phyloP scores from a whole-genome alignment of 1,140 invertebrate species.

The Ganaspis sp. region DNA sequence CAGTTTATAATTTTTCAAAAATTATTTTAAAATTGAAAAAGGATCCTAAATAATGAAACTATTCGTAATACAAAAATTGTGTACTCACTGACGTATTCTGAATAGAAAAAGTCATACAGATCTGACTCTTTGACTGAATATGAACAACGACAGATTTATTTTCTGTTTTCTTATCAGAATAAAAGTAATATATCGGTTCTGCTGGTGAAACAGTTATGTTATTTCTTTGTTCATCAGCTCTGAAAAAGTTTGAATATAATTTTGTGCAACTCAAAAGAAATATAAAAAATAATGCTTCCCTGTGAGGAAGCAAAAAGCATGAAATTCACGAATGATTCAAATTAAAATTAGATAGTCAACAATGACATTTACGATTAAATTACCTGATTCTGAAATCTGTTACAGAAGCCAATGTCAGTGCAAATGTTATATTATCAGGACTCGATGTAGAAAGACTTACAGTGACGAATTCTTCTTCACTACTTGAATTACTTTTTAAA shows the following conservation, averaged over 20 bases:
- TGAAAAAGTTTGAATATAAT: conserved; percentile 35
- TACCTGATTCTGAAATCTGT: conserved; percentile 74
- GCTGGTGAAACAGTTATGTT: conserved; percentile 56
- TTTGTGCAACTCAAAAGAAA: too few relatives aligned
- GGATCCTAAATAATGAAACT: neutral
- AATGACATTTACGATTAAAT: too few relatives aligned
- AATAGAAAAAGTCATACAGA: conserved; percentile 78
- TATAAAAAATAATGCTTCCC: too few relatives aligned
- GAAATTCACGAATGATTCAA: too few relatives aligned
- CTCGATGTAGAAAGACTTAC: conserved; percentile 77
- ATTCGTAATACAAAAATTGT: too few relatives aligned
- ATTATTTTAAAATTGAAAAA: neutral
- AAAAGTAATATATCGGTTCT: conserved; percentile 76
- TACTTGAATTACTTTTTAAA: conserved; percentile 63
- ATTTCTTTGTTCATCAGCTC: conserved; percentile 41
- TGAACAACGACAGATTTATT: conserved; percentile 74
- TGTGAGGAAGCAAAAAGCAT: too few relatives aligned
- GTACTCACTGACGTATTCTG: conserved; percentile 77
- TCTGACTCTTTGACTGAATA: conserved; percentile 73
- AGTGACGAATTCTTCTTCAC: conserved; percentile 70
- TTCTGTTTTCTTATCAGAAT: conserved; percentile 68
- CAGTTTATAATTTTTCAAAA: neutral
- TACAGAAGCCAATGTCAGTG: conserved; percentile 66
- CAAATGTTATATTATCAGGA: conserved; percentile 66
- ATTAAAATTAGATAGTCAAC: too few relatives aligned